Evolutionary conservation across 1,140 invertebrate genomes (phyloP).

Genomic region (Drosophila ironensis): DNA sequence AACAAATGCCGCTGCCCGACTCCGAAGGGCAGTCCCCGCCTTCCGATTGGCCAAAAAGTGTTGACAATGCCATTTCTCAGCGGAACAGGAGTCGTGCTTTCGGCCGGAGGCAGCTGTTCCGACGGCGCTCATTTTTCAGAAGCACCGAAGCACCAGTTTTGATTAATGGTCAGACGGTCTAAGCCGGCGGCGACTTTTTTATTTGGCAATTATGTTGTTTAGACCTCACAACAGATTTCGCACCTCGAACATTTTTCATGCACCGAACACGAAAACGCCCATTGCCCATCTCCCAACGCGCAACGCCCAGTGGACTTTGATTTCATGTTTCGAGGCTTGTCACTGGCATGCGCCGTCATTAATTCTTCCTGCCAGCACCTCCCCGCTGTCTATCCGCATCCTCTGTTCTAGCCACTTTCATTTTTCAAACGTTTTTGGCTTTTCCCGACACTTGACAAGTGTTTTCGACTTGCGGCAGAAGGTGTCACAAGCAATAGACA

Average conservation of each 20-base stretch:
- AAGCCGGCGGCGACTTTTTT: conserved; percentile 71
- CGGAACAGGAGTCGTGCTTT: conserved; percentile 7
- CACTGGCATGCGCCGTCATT: conserved; percentile 78
- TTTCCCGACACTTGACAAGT: conserved; percentile 75
- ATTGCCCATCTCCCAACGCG: not conserved
- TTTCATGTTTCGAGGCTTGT: conserved; percentile 78
- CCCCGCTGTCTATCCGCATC: conserved; percentile 17
- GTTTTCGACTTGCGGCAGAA: conserved; percentile 63
- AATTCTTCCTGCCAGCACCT: conserved; percentile 48
- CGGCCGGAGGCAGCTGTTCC: conserved; percentile 32
- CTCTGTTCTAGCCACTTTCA: conserved; percentile 39
- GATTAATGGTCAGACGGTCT: conserved; percentile 68
- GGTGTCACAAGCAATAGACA: conserved; percentile 54
- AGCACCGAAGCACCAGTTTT: conserved; percentile 48
- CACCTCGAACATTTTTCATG: conserved; percentile 76
- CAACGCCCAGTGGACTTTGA: conserved; percentile 55
- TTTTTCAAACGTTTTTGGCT: conserved; percentile 66
- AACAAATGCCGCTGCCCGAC: conserved; percentile 37
- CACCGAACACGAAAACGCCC: conserved; percentile 10
- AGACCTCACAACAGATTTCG: conserved; percentile 68
- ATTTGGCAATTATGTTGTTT: conserved; percentile 80
- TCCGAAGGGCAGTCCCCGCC: conserved; percentile 12
- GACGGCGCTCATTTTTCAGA: conserved; percentile 38
- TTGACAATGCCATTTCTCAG: conserved; percentile 64
- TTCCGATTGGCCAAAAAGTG: conserved; percentile 72